These are phyloP conservation scores for Ellobius talpinus DNA, from an alignment of 2,113 vertebrate genomes.

Conservation along the genomic window DNA sequence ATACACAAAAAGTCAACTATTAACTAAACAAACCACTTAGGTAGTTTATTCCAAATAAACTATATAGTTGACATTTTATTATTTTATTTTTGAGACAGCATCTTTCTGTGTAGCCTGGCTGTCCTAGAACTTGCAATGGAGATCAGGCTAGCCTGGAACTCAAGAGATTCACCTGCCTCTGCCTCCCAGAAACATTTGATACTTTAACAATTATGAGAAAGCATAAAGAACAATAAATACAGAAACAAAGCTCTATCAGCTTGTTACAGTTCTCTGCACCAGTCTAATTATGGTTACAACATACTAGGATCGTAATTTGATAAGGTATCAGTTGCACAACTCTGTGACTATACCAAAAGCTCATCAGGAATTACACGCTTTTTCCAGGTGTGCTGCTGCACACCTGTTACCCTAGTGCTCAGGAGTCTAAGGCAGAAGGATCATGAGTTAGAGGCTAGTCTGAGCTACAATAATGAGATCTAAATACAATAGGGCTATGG, in stretches of 20 bases:
- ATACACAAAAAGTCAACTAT: not conserved
- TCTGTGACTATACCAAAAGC: not conserved
- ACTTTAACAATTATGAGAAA: conserved; percentile 48
- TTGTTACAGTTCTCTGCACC: not conserved
- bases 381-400: not conserved
- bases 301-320: not conserved
- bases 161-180: not conserved
- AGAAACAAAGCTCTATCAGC: not conserved
- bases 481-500: not conserved
- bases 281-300: not conserved
- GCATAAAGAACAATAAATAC: not conserved
- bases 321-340: not conserved
- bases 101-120: not conserved
- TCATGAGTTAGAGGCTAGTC: not conserved
- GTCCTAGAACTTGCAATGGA: not conserved
- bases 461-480: not conserved
- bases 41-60: conserved; percentile 36
- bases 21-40: conserved; percentile 21
- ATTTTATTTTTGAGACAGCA: not conserved
- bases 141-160: not conserved
- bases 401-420: not conserved
- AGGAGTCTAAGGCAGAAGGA: not conserved
- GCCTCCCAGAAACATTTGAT: not conserved
- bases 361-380: not conserved
- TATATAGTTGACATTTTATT: not conserved